Evolutionary conservation across 2,113 vertebrate species (phyloP).

Genomic region (Xiphophorus maculatus): DNA sequence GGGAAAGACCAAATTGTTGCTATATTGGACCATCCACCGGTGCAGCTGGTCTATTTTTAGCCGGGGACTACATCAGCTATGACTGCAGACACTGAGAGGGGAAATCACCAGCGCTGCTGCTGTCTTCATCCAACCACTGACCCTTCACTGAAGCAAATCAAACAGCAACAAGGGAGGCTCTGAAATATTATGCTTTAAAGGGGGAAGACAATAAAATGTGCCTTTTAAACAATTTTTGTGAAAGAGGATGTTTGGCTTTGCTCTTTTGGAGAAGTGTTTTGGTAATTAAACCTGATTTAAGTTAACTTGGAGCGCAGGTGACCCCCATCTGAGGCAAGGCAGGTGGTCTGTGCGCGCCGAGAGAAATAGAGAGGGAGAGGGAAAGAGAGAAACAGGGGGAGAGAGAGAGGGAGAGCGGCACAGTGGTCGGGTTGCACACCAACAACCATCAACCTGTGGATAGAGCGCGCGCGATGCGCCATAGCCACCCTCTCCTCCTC

Average conservation of each 20-base stretch:
- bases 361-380: constrained; percentile 12
- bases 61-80: constrained; percentile 70
- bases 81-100: constrained; percentile 66
- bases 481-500: constrained; percentile 58
- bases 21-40: constrained; percentile 67
- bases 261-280: constrained; percentile 56
- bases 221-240: neutral
- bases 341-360: constrained; percentile 57
- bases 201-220: neutral
- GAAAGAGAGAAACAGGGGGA: constrained; percentile 15
- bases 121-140: constrained; percentile 49
- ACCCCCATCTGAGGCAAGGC: constrained; percentile 56
- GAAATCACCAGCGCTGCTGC: constrained; percentile 59
- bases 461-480: constrained; percentile 61
- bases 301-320: constrained; percentile 47
- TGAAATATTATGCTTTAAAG: neutral
- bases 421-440: constrained; percentile 67
- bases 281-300: constrained; percentile 57
- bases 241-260: constrained; percentile 1
- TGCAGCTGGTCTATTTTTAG: constrained; percentile 76
- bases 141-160: constrained; percentile 38
- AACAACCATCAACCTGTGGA: constrained; percentile 77
- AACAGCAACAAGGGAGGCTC: neutral
- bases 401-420: constrained; percentile 28
- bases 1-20: constrained; percentile 68